These are phyloP conservation scores for Amphiprion clarkii DNA, from an alignment of 2,797 vertebrate genomes.

Conservation along the genomic window DNA sequence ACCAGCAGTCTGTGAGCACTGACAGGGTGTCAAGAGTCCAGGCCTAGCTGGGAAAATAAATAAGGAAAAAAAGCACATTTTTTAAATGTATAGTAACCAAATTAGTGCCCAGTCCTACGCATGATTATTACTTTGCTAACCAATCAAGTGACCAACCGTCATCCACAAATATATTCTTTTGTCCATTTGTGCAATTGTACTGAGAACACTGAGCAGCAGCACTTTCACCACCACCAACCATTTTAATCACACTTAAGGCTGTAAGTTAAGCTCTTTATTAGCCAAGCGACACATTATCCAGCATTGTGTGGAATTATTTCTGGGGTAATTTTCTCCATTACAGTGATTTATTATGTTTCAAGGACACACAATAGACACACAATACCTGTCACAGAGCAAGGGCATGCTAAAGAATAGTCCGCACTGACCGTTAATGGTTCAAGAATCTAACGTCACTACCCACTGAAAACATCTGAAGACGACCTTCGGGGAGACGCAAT, in stretches of 20 bases:
- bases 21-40: no score
- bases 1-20: no score
- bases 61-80: not conserved
- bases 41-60: no score
- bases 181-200: not conserved
- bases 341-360: conserved; percentile 51
- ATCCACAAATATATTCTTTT: not conserved
- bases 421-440: conserved; percentile 6
- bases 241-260: conserved; percentile 38
- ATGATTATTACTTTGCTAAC: conserved; percentile 1
- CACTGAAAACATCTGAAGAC: conserved; percentile 8
- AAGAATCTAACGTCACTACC: not conserved
- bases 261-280: conserved; percentile 48
- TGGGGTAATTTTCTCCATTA: conserved; percentile 22
- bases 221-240: conserved; percentile 10
- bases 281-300: conserved; percentile 17
- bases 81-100: not conserved
- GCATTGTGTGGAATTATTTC: conserved; percentile 15
- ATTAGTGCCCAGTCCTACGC: not conserved
- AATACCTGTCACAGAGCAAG: conserved; percentile 9
- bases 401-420: not conserved
- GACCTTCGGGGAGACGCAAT: not conserved
- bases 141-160: not conserved
- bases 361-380: conserved; percentile 25
- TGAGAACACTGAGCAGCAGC: conserved; percentile 11